Evolutionary conservation across 2,113 vertebrate species (phyloP).

Genomic region (Aldabrachelys gigantea): DNA sequence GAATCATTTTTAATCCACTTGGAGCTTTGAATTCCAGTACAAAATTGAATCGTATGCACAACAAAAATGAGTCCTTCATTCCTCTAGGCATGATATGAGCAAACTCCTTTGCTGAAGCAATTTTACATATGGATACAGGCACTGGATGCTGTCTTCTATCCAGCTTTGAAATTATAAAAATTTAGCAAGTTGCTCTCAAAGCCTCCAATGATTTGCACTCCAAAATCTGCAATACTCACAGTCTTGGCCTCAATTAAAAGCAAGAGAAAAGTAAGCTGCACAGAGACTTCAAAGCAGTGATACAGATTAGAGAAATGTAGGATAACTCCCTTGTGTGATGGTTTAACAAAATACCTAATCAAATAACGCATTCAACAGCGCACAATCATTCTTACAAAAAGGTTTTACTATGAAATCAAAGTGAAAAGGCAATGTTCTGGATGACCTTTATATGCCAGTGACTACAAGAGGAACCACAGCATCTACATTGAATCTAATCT

Average conservation of each 20-base stretch:
- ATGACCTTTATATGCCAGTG: neutral
- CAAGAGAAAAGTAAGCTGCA: neutral
- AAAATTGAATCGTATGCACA: neutral
- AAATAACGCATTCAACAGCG: neutral
- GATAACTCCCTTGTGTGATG: neutral
- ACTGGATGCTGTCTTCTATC: neutral
- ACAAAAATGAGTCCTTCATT: neutral
- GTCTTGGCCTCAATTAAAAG: constrained; percentile 21
- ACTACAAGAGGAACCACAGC: neutral
- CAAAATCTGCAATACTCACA: neutral
- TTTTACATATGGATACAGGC: neutral
- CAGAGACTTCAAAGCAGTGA: constrained; percentile 40
- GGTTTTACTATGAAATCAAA: constrained; percentile 2
- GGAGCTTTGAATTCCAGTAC: neutral
- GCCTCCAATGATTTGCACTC: neutral
- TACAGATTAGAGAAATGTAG: constrained; percentile 15
- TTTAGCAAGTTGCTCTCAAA: constrained; percentile 37
- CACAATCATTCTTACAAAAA: neutral
- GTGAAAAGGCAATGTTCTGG: neutral
- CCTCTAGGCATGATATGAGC: neutral
- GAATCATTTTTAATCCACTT: neutral
- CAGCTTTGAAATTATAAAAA: neutral
- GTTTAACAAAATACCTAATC: constrained; percentile 27
- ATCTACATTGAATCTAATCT: neutral
- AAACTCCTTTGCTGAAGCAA: neutral